These are phyloP conservation scores for Otocyon megalotis DNA, from an alignment of 2,113 vertebrate genomes.

Conservation along the genomic window DNA sequence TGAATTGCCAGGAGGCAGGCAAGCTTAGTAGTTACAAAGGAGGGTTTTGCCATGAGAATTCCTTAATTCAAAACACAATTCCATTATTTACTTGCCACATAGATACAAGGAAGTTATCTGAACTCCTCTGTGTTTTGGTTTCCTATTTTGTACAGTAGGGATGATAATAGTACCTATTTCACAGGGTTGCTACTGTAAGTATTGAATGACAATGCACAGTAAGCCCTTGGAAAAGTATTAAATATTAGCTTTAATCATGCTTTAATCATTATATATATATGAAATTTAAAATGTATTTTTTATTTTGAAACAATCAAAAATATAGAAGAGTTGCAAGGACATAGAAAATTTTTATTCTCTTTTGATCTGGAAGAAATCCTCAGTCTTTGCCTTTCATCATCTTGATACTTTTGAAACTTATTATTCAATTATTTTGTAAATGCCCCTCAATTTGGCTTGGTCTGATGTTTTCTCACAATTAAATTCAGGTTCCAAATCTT, in stretches of 20 bases:
- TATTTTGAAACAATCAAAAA: not conserved
- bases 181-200: not conserved
- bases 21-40: not conserved
- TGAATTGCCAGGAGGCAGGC: not conserved
- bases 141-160: not conserved
- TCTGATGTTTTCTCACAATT: not conserved
- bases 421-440: not conserved
- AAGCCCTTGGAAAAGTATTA: not conserved
- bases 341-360: not conserved
- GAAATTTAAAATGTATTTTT: not conserved
- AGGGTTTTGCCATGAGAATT: not conserved
- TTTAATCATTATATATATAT: not conserved
- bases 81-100: not conserved
- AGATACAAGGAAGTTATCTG: not conserved
- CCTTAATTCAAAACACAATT: not conserved
- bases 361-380: not conserved
- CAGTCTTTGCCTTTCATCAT: not conserved
- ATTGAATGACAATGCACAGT: not conserved
- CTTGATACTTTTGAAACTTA: not conserved
- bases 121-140: not conserved
- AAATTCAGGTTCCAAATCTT: not conserved
- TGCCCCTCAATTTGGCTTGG: not conserved
- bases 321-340: not conserved
- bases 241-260: not conserved
- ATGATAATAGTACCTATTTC: not conserved